phyloP scores from a whole-genome alignment of 2,113 vertebrate species.

The Lepidothrix coronata region DNA sequence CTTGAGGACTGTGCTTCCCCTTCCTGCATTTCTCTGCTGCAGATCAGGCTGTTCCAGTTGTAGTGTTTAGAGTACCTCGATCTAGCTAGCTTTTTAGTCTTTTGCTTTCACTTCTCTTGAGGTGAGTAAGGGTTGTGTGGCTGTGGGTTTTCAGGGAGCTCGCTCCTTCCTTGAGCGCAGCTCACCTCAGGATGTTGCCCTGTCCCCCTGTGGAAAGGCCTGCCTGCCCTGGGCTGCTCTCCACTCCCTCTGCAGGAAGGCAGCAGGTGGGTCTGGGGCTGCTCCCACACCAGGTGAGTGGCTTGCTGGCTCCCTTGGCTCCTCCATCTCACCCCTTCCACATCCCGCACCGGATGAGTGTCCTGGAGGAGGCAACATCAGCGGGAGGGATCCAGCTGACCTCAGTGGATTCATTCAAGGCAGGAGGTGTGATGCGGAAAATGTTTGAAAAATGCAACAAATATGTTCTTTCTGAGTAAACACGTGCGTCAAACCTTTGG shows the following conservation, averaged over 20 bases:
- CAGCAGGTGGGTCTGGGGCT: neutral
- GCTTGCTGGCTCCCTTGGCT: neutral
- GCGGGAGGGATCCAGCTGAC: neutral
- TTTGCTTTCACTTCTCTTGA: neutral
- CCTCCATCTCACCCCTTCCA: neutral
- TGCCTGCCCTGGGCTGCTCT: neutral
- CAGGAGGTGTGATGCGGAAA: neutral
- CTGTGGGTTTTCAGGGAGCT: neutral
- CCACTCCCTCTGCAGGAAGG: neutral
- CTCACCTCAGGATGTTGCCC: neutral
- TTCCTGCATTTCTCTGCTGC: neutral
- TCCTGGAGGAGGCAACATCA: neutral
- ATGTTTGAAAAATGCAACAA: neutral
- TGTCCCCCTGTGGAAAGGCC: rapidly evolving
- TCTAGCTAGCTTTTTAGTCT: neutral
- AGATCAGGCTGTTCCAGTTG: neutral
- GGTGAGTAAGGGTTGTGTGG: rapidly evolving
- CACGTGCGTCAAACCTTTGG: rapidly evolving
- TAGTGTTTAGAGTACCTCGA: neutral
- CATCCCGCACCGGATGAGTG: rapidly evolving
- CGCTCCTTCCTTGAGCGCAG: rapidly evolving
- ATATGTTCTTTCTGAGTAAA: neutral
- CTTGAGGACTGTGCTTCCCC: neutral
- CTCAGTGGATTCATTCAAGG: rapidly evolving
- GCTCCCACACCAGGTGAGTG: rapidly evolving